Conservation (phyloP, 1,140 invertebrate genomes). For the Sitobion miscanthi region DNA sequence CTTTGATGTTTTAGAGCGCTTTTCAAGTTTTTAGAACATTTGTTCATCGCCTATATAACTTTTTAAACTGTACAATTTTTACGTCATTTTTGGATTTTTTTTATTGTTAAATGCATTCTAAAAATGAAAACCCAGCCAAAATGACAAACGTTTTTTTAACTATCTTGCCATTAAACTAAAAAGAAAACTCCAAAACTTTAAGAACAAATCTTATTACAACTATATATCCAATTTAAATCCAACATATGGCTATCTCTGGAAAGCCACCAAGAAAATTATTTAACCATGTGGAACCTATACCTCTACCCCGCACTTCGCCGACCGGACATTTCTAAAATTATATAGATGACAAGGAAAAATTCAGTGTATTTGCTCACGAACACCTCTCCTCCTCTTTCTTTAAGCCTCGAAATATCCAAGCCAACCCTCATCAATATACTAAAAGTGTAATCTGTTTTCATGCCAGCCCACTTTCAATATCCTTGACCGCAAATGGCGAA, state of each 20-base stretch:
- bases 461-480: background rate
- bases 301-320: background rate
- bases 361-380: background rate
- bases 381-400: background rate
- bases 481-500: background rate
- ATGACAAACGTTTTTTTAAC: background rate
- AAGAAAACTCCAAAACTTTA: background rate
- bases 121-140: background rate
- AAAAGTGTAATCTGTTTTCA: background rate
- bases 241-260: background rate
- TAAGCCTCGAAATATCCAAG: background rate
- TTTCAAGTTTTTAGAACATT: background rate
- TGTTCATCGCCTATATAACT: background rate
- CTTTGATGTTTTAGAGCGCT: background rate
- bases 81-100: background rate
- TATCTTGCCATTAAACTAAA: background rate
- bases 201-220: slow-evolving; percentile 11
- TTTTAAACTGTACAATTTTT: background rate
- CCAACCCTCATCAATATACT: background rate
- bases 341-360: background rate
- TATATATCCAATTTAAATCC: background rate
- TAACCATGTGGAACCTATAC: background rate
- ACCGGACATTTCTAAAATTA: background rate
- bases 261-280: background rate
- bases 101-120: background rate